phyloP scores from a whole-genome alignment of 2,797 vertebrate genomes.

The Falco novaeseelandiae region DNA sequence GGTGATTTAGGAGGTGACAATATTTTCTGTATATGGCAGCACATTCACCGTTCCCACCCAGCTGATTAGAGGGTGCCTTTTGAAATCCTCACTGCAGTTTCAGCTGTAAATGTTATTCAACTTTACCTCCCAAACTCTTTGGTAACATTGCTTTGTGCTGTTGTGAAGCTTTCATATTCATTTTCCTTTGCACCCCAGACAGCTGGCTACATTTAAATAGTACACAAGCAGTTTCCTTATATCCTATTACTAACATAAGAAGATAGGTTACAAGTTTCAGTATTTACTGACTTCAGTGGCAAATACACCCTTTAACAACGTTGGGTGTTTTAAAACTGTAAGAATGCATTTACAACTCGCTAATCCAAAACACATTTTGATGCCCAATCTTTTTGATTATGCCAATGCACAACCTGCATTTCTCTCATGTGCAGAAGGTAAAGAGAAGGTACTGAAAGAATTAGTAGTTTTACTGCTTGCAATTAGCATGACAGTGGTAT shows the following conservation, averaged over 20 bases:
- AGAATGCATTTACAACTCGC: neutral
- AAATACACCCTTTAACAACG: neutral
- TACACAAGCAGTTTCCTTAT: neutral
- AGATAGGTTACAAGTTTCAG: neutral
- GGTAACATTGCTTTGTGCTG: neutral
- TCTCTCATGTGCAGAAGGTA: neutral
- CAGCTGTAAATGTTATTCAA: neutral
- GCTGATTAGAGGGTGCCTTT: neutral
- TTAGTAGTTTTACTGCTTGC: neutral
- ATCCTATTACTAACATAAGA: neutral
- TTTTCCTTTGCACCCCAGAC: neutral
- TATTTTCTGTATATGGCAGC: neutral
- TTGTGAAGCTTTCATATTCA: neutral
- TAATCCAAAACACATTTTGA: neutral
- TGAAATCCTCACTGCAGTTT: neutral
- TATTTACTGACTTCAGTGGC: neutral
- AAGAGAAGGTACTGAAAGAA: neutral
- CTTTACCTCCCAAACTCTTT: neutral
- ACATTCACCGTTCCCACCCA: accelerated
- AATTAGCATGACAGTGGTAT: neutral
- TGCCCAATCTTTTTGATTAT: neutral
- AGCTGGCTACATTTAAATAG: neutral
- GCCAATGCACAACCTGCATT: neutral
- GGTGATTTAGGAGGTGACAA: accelerated
- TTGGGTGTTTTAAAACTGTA: neutral